These are phyloP conservation scores for Napeogenes inachia DNA, from an alignment of 2,888 invertebrate genomes.

Conservation along the genomic window DNA sequence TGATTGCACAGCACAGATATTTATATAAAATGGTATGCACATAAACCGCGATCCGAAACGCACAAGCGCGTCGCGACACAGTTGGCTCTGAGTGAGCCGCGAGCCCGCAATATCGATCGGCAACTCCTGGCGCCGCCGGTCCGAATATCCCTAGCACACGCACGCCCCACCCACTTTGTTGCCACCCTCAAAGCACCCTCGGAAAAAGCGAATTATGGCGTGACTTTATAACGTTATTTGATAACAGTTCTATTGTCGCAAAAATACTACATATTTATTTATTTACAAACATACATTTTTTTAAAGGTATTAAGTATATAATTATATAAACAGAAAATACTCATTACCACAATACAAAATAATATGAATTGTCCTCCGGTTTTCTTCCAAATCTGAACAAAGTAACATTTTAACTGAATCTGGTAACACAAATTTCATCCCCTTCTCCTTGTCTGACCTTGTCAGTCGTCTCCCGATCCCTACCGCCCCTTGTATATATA, in stretches of 20 bases:
- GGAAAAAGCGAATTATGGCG: conserved; percentile 28
- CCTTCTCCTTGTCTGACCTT: conserved; percentile 22
- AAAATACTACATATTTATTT: neutral
- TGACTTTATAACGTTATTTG: conserved; percentile 19
- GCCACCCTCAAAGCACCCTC: conserved; percentile 28
- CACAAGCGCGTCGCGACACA: conserved; percentile 58
- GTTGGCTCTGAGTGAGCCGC: conserved; percentile 51
- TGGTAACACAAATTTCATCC: conserved; percentile 5
- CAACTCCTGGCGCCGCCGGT: conserved; percentile 69
- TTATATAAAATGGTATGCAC: conserved; percentile 36
- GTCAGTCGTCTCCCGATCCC: conserved; percentile 12
- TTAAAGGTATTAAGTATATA: neutral
- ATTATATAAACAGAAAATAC: conserved; percentile 8
- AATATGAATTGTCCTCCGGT: too few species aligned
- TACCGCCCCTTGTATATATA: conserved; percentile 12
- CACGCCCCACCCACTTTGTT: conserved; percentile 56
- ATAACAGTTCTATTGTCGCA: conserved; percentile 1
- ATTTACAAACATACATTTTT: conserved; percentile 11
- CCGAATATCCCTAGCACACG: conserved; percentile 73
- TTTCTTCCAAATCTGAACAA: neutral
- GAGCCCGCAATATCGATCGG: conserved; percentile 64
- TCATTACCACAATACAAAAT: conserved; percentile 9
- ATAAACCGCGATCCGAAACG: conserved; percentile 41
- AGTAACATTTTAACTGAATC: conserved; percentile 4
- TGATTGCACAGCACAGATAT: conserved; percentile 36